Evolutionary conservation across 2,113 vertebrate genomes (phyloP).

Genomic region (Apodemus sylvaticus): DNA sequence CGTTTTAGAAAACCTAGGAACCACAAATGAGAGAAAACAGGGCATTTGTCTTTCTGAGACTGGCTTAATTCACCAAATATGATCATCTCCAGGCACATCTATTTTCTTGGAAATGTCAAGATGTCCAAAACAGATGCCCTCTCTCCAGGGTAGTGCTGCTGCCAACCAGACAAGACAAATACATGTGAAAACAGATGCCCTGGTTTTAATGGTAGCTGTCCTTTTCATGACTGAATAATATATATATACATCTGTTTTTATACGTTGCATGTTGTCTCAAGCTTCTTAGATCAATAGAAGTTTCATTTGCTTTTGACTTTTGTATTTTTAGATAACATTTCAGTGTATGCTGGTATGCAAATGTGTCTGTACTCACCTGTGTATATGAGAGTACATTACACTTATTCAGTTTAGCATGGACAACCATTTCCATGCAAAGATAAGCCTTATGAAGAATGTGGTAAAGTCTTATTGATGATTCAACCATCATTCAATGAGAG

Average conservation of each 20-base stretch:
- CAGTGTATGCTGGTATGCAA: background rate
- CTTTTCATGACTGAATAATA: background rate
- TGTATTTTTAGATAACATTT: background rate
- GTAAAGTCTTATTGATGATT: background rate
- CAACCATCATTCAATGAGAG: background rate
- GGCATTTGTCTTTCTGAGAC: no score
- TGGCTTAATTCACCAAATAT: no score
- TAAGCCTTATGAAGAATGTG: background rate
- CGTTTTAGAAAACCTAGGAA: no score
- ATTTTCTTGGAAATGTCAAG: no score
- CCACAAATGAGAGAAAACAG: no score
- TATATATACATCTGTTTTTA: background rate
- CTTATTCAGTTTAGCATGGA: background rate
- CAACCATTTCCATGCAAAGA: background rate
- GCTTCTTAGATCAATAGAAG: background rate
- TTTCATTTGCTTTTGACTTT: background rate
- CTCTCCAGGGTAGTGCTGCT: no score
- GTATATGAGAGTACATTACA: background rate
- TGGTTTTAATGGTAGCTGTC: background rate
- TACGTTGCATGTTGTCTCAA: background rate
- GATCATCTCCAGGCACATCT: no score
- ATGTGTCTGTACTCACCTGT: background rate
- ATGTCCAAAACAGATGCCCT: no score
- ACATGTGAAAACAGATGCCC: no score
- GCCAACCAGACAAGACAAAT: no score